phyloP scores from a whole-genome alignment of 2,888 invertebrate species.

The Apocheima hispidaria region DNA sequence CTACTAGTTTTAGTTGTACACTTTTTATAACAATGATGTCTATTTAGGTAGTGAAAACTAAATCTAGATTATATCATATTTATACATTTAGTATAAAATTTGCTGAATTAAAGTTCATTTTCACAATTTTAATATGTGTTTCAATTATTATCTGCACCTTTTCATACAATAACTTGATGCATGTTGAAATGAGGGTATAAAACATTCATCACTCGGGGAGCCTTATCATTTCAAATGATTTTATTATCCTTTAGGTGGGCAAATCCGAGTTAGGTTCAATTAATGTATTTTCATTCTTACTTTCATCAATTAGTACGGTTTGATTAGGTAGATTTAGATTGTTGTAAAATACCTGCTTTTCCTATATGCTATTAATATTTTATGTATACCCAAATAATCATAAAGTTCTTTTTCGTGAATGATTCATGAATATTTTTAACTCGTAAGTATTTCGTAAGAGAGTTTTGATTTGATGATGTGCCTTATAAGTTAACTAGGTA shows the following conservation, averaged over 20 bases:
- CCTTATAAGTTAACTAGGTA: background rate
- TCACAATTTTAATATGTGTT: slow-evolving; percentile 77
- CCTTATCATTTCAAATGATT: too few relatives aligned
- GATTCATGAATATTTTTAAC: too few relatives aligned
- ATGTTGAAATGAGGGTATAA: too few relatives aligned
- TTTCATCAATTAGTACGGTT: too few relatives aligned
- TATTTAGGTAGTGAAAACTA: slow-evolving; percentile 85
- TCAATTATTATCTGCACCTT: slow-evolving; percentile 5
- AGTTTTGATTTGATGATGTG: background rate
- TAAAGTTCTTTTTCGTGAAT: too few relatives aligned
- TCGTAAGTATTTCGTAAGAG: too few relatives aligned
- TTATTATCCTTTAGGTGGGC: too few relatives aligned
- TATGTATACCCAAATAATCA: too few relatives aligned
- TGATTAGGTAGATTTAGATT: too few relatives aligned
- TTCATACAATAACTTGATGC: background rate
- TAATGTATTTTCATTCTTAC: too few relatives aligned
- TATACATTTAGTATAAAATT: slow-evolving; percentile 87
- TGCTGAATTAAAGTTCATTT: slow-evolving; percentile 86
- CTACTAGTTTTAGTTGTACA: slow-evolving; percentile 86
- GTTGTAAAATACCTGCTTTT: too few relatives aligned
- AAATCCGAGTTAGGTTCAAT: background rate
- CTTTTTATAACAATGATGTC: slow-evolving; percentile 86
- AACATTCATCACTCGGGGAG: background rate
- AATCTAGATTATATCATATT: slow-evolving; percentile 86
- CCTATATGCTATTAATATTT: too few relatives aligned